Conservation (phyloP, 2,113 vertebrate genomes). For the Camelus bactrianus region DNA sequence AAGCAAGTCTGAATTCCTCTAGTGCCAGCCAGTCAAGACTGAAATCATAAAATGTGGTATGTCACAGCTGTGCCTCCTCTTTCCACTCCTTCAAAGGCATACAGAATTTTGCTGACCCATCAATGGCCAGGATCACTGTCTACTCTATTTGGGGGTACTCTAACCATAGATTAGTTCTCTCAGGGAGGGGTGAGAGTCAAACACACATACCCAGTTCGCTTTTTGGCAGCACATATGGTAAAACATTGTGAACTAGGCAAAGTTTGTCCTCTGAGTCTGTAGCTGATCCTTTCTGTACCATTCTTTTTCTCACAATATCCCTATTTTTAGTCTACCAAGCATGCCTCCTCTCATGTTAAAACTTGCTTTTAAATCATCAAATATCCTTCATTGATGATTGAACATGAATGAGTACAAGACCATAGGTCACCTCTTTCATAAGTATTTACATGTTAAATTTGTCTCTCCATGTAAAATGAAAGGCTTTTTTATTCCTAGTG, state of each 20-base stretch:
- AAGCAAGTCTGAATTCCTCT: not conserved
- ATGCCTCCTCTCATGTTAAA: not conserved
- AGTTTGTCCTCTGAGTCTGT: not conserved
- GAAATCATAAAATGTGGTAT: not conserved
- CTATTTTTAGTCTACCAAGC: not conserved
- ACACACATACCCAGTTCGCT: not conserved
- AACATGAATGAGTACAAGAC: not conserved
- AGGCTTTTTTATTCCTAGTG: conserved; percentile 17
- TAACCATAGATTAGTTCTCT: not conserved
- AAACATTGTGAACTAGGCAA: not conserved
- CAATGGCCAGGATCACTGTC: not conserved
- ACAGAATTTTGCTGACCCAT: not conserved
- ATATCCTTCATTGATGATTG: not conserved
- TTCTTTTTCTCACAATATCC: not conserved
- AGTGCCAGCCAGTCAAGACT: not conserved
- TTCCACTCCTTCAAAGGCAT: not conserved
- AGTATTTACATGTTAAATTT: not conserved
- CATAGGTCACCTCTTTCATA: not conserved
- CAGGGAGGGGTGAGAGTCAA: not conserved
- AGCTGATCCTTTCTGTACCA: not conserved
- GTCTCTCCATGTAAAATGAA: not conserved
- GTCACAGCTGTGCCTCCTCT: not conserved
- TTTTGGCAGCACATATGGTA: not conserved
- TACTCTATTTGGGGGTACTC: not conserved
- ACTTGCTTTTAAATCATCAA: not conserved